Evolutionary conservation across 2,113 vertebrate genomes (phyloP).

Genomic region (Paramormyrops kingsleyae): DNA sequence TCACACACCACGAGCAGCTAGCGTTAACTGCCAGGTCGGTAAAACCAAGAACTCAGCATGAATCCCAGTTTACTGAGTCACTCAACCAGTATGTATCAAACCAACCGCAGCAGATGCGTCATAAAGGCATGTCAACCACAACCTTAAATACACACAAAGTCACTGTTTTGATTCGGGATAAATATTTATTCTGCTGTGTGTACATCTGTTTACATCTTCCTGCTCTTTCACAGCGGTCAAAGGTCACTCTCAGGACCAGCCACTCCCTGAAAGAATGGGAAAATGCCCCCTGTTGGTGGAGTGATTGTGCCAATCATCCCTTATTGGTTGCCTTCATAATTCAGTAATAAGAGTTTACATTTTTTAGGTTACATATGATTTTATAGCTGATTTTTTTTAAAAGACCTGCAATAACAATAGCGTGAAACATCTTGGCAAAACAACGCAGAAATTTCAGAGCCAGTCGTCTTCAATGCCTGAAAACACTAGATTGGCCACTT

Average conservation of each 20-base stretch:
- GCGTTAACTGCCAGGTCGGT: background rate
- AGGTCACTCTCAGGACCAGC: background rate
- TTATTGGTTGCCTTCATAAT: background rate
- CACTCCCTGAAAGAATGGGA: background rate
- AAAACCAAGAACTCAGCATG: background rate
- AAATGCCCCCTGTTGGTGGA: background rate
- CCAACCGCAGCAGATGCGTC: background rate
- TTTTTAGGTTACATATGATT: background rate
- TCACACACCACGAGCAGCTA: background rate
- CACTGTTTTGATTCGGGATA: background rate
- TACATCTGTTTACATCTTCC: background rate
- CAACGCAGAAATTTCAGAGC: background rate
- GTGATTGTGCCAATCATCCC: background rate
- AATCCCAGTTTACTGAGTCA: background rate
- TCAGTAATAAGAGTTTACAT: background rate
- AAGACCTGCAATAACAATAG: background rate
- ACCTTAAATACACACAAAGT: background rate
- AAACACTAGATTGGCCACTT: background rate
- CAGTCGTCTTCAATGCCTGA: background rate
- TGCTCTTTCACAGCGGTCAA: background rate
- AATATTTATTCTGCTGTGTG: background rate
- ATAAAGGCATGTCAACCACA: background rate
- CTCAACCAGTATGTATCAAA: background rate
- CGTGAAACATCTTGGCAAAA: background rate
- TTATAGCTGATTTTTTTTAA: background rate